phyloP scores from a whole-genome alignment of 2,113 vertebrate species.

The Andinoacara biseriatus region DNA sequence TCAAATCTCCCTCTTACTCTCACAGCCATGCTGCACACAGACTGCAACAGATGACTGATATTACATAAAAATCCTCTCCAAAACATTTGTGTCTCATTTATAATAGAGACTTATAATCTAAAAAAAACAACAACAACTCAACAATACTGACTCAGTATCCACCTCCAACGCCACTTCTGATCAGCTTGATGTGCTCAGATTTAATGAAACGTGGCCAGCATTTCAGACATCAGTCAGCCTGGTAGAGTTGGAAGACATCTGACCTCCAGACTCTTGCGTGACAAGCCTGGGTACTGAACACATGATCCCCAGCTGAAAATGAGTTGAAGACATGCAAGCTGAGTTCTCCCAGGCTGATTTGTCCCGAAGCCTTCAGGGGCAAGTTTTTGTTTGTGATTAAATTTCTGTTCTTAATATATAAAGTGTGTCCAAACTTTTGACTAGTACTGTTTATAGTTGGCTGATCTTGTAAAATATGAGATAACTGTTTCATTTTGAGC shows the following conservation, averaged over 20 bases:
- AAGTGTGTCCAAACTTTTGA: too few relatives aligned
- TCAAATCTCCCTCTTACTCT: background rate
- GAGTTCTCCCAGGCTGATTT: background rate
- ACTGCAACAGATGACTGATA: background rate
- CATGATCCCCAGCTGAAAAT: slow-evolving; percentile 21
- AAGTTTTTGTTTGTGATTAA: background rate
- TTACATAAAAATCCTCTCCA: background rate
- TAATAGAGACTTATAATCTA: background rate
- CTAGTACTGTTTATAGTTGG: background rate
- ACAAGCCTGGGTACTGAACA: slow-evolving; percentile 30
- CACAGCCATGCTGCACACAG: background rate
- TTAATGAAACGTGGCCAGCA: slow-evolving; percentile 16
- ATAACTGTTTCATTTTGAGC: background rate
- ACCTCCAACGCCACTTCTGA: background rate
- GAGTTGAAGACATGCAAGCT: slow-evolving; percentile 1
- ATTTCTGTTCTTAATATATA: background rate
- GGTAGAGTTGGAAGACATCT: background rate
- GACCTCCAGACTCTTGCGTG: slow-evolving; percentile 26
- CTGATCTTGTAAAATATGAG: background rate
- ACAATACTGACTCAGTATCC: slow-evolving; percentile 1
- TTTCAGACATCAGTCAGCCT: slow-evolving; percentile 12
- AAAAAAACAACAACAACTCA: background rate
- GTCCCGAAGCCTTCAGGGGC: background rate
- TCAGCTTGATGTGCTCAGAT: slow-evolving; percentile 24
- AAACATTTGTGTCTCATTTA: background rate